phyloP scores from a whole-genome alignment of 2,888 invertebrate genomes.

The Alcis repandata region DNA sequence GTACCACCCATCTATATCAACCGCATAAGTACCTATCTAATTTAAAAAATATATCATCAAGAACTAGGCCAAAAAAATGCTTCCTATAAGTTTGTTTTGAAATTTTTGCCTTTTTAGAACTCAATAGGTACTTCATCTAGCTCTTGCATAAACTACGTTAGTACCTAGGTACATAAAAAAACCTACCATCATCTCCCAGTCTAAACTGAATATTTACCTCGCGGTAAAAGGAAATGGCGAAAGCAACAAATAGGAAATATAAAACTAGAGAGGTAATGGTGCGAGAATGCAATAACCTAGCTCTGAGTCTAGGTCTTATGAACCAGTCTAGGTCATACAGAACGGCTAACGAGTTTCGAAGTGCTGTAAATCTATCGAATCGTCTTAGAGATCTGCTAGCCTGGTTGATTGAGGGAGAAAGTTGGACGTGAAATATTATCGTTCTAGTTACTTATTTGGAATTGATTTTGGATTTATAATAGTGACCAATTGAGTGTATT shows the following conservation, averaged over 20 bases:
- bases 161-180: too few relatives aligned
- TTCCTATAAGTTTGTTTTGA: too few relatives aligned
- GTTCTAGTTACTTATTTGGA: slow-evolving; percentile 7
- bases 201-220: slow-evolving; percentile 25
- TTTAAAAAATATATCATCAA: too few relatives aligned
- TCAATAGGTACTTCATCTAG: too few relatives aligned
- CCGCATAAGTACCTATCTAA: too few relatives aligned
- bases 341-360: slow-evolving; percentile 31
- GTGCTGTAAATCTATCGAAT: slow-evolving; percentile 35
- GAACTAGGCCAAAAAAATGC: too few relatives aligned
- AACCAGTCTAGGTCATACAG: slow-evolving; percentile 24
- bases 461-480: slow-evolving; percentile 13
- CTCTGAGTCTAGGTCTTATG: slow-evolving; percentile 4
- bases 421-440: slow-evolving; percentile 20
- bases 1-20: too few relatives aligned
- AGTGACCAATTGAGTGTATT: neutral
- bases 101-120: too few relatives aligned
- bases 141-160: too few relatives aligned
- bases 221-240: slow-evolving; percentile 22
- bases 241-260: slow-evolving; percentile 31
- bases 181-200: neutral
- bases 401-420: slow-evolving; percentile 27
- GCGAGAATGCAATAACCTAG: slow-evolving; percentile 33
- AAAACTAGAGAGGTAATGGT: slow-evolving; percentile 33
- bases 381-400: slow-evolving; percentile 30